Base-by-base conservation (phyloP, 2,797 vertebrate genomes). In the Cetoscarus ocellatus region DNA sequence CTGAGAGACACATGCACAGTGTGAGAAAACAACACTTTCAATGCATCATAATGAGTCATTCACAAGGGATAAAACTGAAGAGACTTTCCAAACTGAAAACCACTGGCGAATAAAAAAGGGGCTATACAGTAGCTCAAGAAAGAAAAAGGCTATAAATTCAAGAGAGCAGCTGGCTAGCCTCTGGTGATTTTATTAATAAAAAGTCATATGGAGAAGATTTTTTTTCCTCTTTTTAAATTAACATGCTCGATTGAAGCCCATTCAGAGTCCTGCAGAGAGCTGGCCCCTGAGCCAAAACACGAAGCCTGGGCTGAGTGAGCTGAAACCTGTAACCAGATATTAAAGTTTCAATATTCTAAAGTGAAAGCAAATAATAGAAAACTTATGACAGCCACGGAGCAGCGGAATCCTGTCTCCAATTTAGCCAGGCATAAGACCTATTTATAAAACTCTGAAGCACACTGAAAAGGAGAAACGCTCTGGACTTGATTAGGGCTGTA, bases 321-420 rank as follows among this genome's bases (percentile, higher is more conserved):
- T 86, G 86, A 91, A 92, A 88, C 86, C 84, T 89, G 93, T 90
- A 94, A 94, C 93, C 85, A 91, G 92, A 94, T 93, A 94, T 93
- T 88, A 89, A 87, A 88, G 87, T 93, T 92, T 91, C 88, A 81
- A 90, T 90, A 91, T 91, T 87, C 76, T 79, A 84, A 92, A 92
- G 87, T 80, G 80, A 91, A 94, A 90, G 88, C 85, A 90, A 91
- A 92, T 94, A 94, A 95, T 95, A 93, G 88, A 93, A 94, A 94
- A 90, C 91, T 87, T 75, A 94, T 93, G 92, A 91, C 85, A 70
- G 89, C 84, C 88, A 86, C 86, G 48, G 88, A 81, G 88, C 77
- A 67, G 82, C 51, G 18, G 89, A 83, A 90, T 89, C 87, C 93
- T 95, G 93, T 92, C 89, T 95, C 90, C 93, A 92, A 92, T 94